Base-by-base conservation (phyloP, 2,113 vertebrate species). In the Megaleporinus macrocephalus region DNA sequence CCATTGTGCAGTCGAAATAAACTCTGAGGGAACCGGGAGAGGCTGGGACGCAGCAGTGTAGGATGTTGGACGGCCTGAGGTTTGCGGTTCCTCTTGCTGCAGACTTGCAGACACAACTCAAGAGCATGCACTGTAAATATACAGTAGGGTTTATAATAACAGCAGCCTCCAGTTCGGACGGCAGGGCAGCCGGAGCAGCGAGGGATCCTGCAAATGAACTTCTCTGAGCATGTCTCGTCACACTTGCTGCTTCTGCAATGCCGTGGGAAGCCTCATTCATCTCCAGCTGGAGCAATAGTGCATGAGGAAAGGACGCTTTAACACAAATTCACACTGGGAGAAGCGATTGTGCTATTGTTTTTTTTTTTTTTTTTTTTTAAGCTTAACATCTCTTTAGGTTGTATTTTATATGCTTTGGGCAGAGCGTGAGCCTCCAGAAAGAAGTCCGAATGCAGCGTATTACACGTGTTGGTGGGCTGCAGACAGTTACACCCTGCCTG, bases 1-100 rank as follows among this genome's bases (percentile, higher is more conserved):
- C 41, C 73, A 26, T n/a, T 82, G 81, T 84, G 47, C 26, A 73
- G 20, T 11, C 15, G n/a, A 20, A 55, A 73, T 65, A 69, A 53
- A 66, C 20, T 1, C 53, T 30, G 33, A 71, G 57, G 36, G 29
- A 27, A 63, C 62, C 73, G 68, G 69, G 73, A 76, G 63, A 29
- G 33, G 33, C 65, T 22, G 77, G 55, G 4, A 71, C 12, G 49
- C 66, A 22, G 51, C 77, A 44, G 61, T 57, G 29, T 53, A 18
- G 76, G 27, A 68, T 55, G 16, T 53, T 33, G 51, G 76, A 47
- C 44, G n/a, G 59, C 14, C 30, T 47, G 29, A 77, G 55, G 10
- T n/a, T 44, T 71, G 49, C 5, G 30, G 66, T 59, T 70, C 36
- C 68, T 27, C 16, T 79, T 49, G n/a, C 22, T 0, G 20, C 26